Conservation (phyloP, 2,113 vertebrate species). For the Chaetorhynchus papuensis region DNA sequence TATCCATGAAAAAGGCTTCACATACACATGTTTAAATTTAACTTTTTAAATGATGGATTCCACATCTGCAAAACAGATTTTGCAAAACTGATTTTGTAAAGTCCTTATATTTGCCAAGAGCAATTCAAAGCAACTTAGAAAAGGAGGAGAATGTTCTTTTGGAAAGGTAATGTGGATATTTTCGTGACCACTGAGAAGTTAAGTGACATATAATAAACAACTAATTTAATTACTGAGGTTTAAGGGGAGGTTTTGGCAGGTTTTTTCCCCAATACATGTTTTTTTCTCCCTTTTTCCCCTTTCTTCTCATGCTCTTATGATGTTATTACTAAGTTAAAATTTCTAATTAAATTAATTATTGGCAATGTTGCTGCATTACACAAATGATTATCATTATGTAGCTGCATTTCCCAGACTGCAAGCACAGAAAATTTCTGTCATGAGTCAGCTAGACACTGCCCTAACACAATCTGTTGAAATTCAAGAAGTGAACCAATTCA, state of each 20-base stretch:
- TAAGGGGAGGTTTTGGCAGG: neutral
- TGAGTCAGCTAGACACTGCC: neutral
- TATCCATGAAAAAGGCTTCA: neutral
- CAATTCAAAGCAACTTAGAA: conserved; percentile 68
- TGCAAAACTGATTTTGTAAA: conserved; percentile 77
- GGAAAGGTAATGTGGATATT: conserved; percentile 43
- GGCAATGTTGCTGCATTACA: neutral
- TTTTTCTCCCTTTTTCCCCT: neutral
- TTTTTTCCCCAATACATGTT: fast-evolving
- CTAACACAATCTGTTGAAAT: neutral
- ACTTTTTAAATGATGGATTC: conserved; percentile 60
- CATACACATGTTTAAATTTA: conserved; percentile 10
- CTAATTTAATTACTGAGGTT: neutral
- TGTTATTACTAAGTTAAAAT: neutral
- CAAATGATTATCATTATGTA: neutral
- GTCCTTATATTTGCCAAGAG: conserved; percentile 53
- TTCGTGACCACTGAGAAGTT: conserved; percentile 49
- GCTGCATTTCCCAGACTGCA: neutral
- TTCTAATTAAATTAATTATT: neutral
- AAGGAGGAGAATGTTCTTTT: conserved; percentile 64
- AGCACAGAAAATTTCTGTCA: neutral
- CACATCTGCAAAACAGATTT: conserved; percentile 84
- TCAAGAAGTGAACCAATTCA: neutral
- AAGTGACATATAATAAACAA: conserved; percentile 45
- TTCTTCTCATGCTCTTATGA: neutral